phyloP scores from a whole-genome alignment of 2,797 vertebrate genomes.

The Petrocephalus schoutedeni region DNA sequence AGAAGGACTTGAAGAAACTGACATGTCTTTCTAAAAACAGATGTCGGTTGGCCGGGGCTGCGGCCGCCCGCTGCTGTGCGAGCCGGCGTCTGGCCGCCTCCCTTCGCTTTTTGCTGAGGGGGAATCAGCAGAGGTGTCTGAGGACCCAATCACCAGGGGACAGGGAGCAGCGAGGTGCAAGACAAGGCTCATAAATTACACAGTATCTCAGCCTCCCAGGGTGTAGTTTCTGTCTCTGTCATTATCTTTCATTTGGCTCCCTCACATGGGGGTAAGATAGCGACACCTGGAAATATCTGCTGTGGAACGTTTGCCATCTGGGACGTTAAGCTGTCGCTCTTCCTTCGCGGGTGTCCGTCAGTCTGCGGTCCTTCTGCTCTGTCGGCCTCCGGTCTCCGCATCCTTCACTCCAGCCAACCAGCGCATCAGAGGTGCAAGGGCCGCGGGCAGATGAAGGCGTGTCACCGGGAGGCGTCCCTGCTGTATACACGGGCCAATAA shows the following conservation, averaged over 20 bases:
- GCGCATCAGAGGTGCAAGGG: background rate
- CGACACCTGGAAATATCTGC: slow-evolving; percentile 9
- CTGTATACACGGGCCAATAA: background rate
- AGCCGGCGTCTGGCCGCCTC: background rate
- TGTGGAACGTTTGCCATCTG: background rate
- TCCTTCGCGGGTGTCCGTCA: background rate
- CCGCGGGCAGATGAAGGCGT: too few species aligned
- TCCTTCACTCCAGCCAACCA: background rate
- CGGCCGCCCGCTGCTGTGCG: background rate
- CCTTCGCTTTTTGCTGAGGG: background rate
- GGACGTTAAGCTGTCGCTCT: background rate
- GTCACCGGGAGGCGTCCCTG: background rate
- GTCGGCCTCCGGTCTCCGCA: background rate
- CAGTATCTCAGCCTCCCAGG: slow-evolving; percentile 5
- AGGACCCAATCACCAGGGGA: background rate
- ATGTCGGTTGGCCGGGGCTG: too few species aligned
- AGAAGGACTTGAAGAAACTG: background rate
- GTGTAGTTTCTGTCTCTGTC: background rate
- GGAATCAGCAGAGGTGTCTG: background rate
- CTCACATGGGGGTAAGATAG: background rate
- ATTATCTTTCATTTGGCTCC: background rate
- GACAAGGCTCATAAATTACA: slow-evolving; percentile 20
- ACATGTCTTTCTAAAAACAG: background rate
- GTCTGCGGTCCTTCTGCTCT: background rate
- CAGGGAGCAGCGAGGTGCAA: background rate